Evolutionary conservation across 2,113 vertebrate species (phyloP).

Genomic region (Oncorhynchus kisutch): DNA sequence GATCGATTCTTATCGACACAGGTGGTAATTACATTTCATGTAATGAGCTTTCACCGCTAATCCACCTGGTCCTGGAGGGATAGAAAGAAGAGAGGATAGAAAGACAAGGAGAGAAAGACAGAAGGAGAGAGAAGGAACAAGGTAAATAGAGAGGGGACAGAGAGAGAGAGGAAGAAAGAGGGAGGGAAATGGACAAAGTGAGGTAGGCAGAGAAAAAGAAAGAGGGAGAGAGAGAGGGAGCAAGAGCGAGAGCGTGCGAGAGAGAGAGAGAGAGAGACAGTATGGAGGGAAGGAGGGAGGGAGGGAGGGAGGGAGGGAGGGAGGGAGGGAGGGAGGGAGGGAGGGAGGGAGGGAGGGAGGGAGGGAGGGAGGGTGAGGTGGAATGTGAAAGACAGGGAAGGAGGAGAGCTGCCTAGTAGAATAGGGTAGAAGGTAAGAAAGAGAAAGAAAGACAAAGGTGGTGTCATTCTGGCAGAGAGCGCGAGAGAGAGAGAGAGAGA

Average conservation of each 20-base stretch:
- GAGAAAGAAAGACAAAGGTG: slow-evolving; percentile 24
- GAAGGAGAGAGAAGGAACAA: background rate
- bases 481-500: no score
- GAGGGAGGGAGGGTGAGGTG: no score
- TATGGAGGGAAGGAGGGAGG: no score
- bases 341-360: no score
- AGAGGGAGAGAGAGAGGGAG: background rate
- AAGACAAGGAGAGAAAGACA: background rate
- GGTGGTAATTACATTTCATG: slow-evolving; percentile 73
- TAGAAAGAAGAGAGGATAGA: no score
- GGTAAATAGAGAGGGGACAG: background rate
- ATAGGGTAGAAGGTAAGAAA: slow-evolving; percentile 27
- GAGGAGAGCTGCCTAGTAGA: slow-evolving; percentile 16
- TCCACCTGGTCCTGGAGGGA: slow-evolving; percentile 52
- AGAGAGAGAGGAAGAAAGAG: background rate
- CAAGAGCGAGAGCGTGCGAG: background rate
- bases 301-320: no score
- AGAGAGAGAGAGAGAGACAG: background rate
- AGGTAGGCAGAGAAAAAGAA: background rate
- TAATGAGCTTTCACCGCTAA: slow-evolving; percentile 66
- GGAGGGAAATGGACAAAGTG: background rate
- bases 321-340: no score
- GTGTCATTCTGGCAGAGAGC: no score
- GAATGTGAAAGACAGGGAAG: background rate
- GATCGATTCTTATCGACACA: slow-evolving; percentile 70